Evolutionary conservation across 2,113 vertebrate species (phyloP).

Genomic region (Chloebia gouldiae): DNA sequence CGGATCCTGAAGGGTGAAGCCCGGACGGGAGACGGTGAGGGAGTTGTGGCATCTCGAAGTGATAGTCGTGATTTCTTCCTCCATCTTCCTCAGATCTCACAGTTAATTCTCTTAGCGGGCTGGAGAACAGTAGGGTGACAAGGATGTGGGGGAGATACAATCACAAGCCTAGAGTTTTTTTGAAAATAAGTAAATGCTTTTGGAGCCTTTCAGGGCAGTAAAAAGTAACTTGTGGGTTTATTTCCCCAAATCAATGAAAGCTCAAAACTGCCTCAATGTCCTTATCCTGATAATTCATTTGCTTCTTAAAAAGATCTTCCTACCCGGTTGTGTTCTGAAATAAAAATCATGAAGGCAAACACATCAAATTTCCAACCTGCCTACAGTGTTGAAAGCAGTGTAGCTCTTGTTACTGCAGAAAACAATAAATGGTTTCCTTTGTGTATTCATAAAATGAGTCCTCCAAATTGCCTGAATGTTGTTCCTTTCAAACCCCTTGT

Average conservation of each 20-base stretch:
- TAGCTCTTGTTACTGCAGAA: not conserved
- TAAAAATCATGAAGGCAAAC: not conserved
- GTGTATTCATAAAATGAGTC: not conserved
- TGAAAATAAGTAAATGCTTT: not conserved
- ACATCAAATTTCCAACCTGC: not conserved
- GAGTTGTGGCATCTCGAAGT: not conserved
- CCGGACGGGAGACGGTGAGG: not conserved
- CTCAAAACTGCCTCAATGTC: rapidly evolving
- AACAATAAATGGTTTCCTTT: not conserved
- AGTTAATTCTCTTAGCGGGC: not conserved
- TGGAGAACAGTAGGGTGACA: not conserved
- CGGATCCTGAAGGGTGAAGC: not conserved
- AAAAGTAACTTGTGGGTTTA: not conserved
- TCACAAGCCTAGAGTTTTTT: not conserved
- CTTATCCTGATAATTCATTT: not conserved
- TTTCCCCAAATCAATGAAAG: not conserved
- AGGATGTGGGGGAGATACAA: not conserved
- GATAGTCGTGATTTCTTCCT: not conserved
- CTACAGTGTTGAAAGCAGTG: not conserved
- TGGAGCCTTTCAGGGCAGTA: not conserved
- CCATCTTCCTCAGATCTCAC: not conserved
- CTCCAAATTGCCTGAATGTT: not conserved
- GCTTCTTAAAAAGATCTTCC: not conserved
- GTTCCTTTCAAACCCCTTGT: not conserved
- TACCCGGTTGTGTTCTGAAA: not conserved